Evolutionary conservation across 2,797 vertebrate species (phyloP), one percentile per base, ranked within the genome.

Genomic region (Rhabdophis nuchalis): DNA sequence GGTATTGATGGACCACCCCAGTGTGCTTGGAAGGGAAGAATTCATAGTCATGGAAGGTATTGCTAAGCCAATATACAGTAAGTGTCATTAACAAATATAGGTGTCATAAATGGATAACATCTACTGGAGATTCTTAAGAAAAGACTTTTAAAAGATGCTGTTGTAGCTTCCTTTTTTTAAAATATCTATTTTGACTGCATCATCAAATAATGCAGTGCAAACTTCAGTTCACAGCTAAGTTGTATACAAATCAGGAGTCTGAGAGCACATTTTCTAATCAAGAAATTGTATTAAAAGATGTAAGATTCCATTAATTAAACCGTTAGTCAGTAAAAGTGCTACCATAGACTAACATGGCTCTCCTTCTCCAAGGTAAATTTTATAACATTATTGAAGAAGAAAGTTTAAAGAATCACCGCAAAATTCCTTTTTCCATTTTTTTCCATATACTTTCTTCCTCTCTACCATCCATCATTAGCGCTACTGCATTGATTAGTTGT

Each of bases 401-500:
- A 89, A 23, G 50, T 87, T 32, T 50, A 4, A 10, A 92, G 4
- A 14, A 29, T n/a, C 10, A 32, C 27, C 11, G 10, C 46, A 82
- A 61, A 92, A 46, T 88, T 0, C 50, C 64, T 86, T 46, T 27
- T 29, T 4, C 36, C 89, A 58, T 20, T 54, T 91, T 87, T 93
- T 60, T 5, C 5, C 90, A 36, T 16, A 1, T 18, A 86, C 68
- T 23, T 85, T 16, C 18, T 58, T 41, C 3, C 13, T 36, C 1
- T 12, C 50, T 52, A 50, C 29, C 23, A 10, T 41, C 92, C 56
- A 41, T 46, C 29, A 91, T 92, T 82, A 61, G 72, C 90, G 87
- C 68, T 85, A 85, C 91, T 94, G 91, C 91, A 95, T 90, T 93
- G 4, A 3, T 90, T 94, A 60, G 53, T 92, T 94, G 41, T 95